Percentiles rank a stretch among this genome's conserved stretches.
Evolutionary conservation across 2,797 vertebrate genomes (phyloP).

Genomic region (Bradypus variegatus): DNA sequence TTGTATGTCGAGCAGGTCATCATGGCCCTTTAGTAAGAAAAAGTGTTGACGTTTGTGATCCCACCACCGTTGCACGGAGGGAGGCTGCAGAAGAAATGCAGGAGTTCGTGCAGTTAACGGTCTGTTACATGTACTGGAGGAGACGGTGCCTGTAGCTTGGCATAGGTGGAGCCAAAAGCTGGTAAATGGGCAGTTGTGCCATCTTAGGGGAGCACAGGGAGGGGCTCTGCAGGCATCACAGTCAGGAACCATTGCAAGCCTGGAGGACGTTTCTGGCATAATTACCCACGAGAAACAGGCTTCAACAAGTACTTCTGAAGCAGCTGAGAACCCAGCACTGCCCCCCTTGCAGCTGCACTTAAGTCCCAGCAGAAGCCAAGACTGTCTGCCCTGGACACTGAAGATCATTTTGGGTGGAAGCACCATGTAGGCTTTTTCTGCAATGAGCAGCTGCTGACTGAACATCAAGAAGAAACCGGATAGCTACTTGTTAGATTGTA

Average conservation of each 20-base stretch:
- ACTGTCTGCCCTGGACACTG: constrained; percentile 76
- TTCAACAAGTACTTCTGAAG: constrained; percentile 74
- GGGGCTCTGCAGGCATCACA: constrained; percentile 98
- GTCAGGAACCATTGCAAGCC: constrained; percentile 97
- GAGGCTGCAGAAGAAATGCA: constrained; percentile 96
- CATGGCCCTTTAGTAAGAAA: constrained; percentile 96
- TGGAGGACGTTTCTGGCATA: constrained; percentile 62
- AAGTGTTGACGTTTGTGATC: constrained; percentile 95
- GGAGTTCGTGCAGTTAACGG: constrained; percentile 94
- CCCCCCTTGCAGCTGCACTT: constrained; percentile 77
- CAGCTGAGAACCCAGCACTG: constrained; percentile 74
- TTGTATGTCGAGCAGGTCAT: constrained; percentile 93
- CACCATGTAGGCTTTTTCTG: constrained; percentile 73
- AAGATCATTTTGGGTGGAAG: constrained; percentile 89
- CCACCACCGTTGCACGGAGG: constrained; percentile 84
- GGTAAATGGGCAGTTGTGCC: constrained; percentile 96
- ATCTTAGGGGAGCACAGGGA: constrained; percentile 97
- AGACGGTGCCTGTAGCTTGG: constrained; percentile 96
- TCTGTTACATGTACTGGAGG: constrained; percentile 93
- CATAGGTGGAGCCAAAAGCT: constrained; percentile 91
- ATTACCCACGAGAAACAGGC: constrained; percentile 70
- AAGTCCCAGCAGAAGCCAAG: constrained; percentile 76
- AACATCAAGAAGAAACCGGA: constrained; percentile 64
- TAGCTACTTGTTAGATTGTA: too few species aligned
- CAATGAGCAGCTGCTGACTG: constrained; percentile 73